Conservation (phyloP, 2,113 vertebrate genomes). For the Coregonus clupeaformis region DNA sequence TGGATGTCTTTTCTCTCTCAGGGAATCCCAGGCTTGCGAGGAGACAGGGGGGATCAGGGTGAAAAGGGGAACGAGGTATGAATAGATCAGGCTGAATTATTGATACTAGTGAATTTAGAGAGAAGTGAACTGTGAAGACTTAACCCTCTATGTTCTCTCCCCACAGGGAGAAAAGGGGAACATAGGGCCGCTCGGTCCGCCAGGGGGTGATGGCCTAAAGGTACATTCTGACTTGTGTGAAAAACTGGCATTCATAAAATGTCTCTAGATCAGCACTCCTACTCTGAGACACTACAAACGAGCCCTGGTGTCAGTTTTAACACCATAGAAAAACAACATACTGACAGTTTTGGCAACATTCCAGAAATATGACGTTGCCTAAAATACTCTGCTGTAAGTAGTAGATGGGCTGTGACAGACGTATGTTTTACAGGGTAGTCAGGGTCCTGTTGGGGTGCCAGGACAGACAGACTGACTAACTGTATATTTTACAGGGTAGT, state of each 20-base stretch:
- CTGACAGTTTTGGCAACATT: not conserved
- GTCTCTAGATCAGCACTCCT: no score
- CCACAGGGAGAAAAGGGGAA: conserved; percentile 81
- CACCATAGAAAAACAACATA: no score
- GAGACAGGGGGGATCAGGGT: conserved; percentile 74
- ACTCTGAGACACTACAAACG: no score
- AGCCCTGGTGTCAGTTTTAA: no score
- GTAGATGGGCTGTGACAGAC: conserved; percentile 5
- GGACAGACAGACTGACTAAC: no score
- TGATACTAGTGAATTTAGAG: not conserved
- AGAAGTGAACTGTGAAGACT: not conserved
- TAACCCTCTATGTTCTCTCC: conserved; percentile 15
- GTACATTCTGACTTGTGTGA: conserved; percentile 49
- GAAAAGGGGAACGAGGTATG: conserved; percentile 76
- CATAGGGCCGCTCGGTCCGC: conserved; percentile 70
- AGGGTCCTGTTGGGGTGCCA: no score
- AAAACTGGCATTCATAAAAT: no score
- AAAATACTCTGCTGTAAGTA: no score
- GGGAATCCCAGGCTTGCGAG: conserved; percentile 77
- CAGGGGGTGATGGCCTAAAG: conserved; percentile 77
- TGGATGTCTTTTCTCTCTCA: conserved; percentile 29
- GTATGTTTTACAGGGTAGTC: not conserved
- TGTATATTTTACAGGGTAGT: no score
- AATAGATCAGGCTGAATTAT: not conserved
- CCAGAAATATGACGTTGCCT: not conserved